Conservation (phyloP, 2,797 vertebrate species). For the Microhierax caerulescens region DNA sequence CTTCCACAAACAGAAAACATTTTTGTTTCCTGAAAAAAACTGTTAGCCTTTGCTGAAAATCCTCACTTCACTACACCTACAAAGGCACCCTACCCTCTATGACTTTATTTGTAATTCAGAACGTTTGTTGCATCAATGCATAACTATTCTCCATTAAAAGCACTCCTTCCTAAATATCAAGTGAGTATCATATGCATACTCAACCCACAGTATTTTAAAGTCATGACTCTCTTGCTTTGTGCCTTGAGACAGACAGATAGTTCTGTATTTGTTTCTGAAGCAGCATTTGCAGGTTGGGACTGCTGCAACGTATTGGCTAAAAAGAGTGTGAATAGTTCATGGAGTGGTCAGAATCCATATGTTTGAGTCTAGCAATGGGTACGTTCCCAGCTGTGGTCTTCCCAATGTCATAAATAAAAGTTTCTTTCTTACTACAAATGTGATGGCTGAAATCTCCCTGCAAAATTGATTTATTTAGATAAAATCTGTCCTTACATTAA, state of each 20-base stretch:
- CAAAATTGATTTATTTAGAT: conserved; percentile 48
- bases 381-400: conserved; percentile 58
- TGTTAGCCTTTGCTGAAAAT: not conserved
- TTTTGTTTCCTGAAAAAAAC: not conserved
- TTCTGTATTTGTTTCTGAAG: conserved; percentile 63
- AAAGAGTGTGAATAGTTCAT: conserved; percentile 50
- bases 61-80: conserved; percentile 6
- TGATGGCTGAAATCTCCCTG: conserved; percentile 15
- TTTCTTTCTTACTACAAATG: conserved; percentile 35
- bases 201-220: not conserved
- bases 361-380: conserved; percentile 54
- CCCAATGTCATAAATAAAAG: conserved; percentile 23
- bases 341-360: conserved; percentile 65
- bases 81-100: not conserved
- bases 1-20: conserved; percentile 25
- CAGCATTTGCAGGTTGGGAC: conserved; percentile 54
- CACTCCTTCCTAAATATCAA: not conserved
- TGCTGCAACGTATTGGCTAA: conserved; percentile 69
- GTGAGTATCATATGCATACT: not conserved
- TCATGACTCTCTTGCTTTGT: not conserved
- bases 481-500: conserved; percentile 3
- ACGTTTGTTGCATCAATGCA: not conserved
- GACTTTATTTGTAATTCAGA: conserved; percentile 25
- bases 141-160: not conserved
- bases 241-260: conserved; percentile 15